Percentiles rank a stretch among this genome's conserved stretches.
Evolutionary conservation across 2,888 invertebrate species (phyloP).

Genomic region (Eremobia ochroleuca): DNA sequence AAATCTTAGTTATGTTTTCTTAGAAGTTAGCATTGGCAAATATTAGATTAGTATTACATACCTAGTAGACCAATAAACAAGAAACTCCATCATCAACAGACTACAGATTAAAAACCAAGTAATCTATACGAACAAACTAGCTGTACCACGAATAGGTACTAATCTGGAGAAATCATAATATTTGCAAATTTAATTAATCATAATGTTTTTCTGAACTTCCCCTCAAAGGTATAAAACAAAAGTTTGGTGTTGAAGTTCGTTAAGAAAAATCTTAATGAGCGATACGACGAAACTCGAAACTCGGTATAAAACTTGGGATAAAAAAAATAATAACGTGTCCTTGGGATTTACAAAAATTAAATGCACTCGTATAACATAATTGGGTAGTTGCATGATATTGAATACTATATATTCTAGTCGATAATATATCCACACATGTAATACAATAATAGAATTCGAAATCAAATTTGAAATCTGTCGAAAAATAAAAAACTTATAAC

Average conservation of each 20-base stretch:
- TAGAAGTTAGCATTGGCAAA: background rate
- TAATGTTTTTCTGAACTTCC: background rate
- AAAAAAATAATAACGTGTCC: background rate
- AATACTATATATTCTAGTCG: too few relatives aligned
- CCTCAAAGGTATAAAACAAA: background rate
- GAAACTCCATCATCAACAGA: background rate
- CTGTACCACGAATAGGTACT: background rate
- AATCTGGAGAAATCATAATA: background rate
- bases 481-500: too few relatives aligned
- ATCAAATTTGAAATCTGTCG: too few relatives aligned
- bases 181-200: too few relatives aligned
- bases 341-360: background rate
- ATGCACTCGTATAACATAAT: too few relatives aligned
- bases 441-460: too few relatives aligned
- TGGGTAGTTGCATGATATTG: too few relatives aligned
- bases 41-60: background rate
- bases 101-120: background rate
- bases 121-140: background rate
- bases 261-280: background rate
- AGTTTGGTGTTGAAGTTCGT: background rate
- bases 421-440: too few relatives aligned
- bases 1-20: background rate
- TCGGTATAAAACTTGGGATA: background rate
- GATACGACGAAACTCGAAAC: background rate
- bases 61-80: background rate